Conservation (phyloP, 2,888 invertebrate genomes). For the Chaitophorus viminalis region DNA sequence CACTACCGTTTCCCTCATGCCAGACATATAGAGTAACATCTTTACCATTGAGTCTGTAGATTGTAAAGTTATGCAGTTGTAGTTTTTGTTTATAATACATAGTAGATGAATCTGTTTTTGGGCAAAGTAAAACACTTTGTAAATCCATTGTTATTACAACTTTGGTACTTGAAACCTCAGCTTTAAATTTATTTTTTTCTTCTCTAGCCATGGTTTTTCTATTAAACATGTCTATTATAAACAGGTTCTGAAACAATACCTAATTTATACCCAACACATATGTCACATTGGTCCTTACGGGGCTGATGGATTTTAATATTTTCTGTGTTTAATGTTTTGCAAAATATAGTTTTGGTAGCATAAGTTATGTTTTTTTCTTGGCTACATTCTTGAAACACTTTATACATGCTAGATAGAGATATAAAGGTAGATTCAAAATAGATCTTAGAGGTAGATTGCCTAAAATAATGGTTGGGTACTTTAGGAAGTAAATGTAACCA, state of each 20-base stretch:
- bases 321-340: not conserved
- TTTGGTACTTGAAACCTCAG: slow-evolving; percentile 34
- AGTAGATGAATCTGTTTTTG: slow-evolving; percentile 63
- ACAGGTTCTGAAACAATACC: slow-evolving; percentile 11
- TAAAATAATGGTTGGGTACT: no score
- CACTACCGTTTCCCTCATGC: slow-evolving; percentile 63
- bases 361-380: no score
- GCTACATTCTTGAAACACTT: no score
- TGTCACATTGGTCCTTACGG: slow-evolving; percentile 57
- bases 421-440: no score
- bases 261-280: no score
- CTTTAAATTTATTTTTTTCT: slow-evolving; percentile 44
- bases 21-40: slow-evolving; percentile 71
- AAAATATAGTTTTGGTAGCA: no score
- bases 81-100: slow-evolving; percentile 64
- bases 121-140: slow-evolving; percentile 64
- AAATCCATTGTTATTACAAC: slow-evolving; percentile 63
- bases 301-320: slow-evolving; percentile 48
- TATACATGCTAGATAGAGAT: no score
- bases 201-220: slow-evolving; percentile 38
- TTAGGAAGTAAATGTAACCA: no score
- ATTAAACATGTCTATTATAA: slow-evolving; percentile 25
- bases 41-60: slow-evolving; percentile 69
- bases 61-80: slow-evolving; percentile 64
- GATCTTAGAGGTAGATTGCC: no score